These are phyloP conservation scores for Danio kyathit DNA, from an alignment of 2,797 vertebrate species.

Conservation along the genomic window DNA sequence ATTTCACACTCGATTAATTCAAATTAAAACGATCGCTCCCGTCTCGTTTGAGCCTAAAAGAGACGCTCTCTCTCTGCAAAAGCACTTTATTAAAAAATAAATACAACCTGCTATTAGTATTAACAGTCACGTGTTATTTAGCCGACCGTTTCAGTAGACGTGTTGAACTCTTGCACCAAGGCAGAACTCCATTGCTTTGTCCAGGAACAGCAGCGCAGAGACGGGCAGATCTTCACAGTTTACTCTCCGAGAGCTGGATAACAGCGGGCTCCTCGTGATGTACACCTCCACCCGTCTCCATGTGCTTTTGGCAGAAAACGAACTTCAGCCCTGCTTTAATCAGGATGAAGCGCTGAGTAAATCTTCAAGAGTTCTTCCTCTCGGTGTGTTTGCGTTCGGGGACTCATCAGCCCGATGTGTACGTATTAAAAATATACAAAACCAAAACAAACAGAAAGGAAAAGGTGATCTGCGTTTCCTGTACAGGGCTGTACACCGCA, in stretches of 20 bases:
- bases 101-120: constrained; percentile 98
- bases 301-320: constrained; percentile 86
- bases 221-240: constrained; percentile 90
- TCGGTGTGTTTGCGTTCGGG: constrained; percentile 78
- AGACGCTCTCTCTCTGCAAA: constrained; percentile 88
- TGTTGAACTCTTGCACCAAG: constrained; percentile 80
- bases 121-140: constrained; percentile 96
- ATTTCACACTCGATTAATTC: constrained; percentile 88
- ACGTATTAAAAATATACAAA: constrained; percentile 52
- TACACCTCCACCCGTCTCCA: constrained; percentile 75
- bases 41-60: constrained; percentile 78
- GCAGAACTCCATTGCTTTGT: constrained; percentile 84
- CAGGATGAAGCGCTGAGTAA: constrained; percentile 58
- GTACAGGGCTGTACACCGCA: constrained; percentile 84
- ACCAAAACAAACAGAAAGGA: constrained; percentile 15
- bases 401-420: constrained; percentile 75
- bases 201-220: constrained; percentile 91
- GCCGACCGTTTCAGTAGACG: constrained; percentile 91
- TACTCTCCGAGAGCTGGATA: constrained; percentile 72
- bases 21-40: constrained; percentile 85
- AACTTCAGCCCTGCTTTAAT: constrained; percentile 63
- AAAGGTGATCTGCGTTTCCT: constrained; percentile 78
- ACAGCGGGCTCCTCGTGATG: constrained; percentile 56
- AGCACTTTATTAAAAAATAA: constrained; percentile 96
- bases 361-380: constrained; percentile 69